Evolutionary conservation across 2,888 invertebrate genomes (phyloP), one percentile per base, ranked within the genome.

Genomic region (Pammene aurita): DNA sequence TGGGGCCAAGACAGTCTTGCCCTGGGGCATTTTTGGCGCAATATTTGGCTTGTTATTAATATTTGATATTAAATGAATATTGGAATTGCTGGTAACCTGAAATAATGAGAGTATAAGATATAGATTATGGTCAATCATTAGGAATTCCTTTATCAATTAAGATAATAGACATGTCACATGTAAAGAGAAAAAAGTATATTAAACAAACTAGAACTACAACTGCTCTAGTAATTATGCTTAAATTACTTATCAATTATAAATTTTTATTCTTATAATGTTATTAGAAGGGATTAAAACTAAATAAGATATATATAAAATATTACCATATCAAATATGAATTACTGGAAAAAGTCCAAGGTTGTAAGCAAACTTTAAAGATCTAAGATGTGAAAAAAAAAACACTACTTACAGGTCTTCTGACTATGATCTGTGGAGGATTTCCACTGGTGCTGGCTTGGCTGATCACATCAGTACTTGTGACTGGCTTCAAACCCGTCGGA

Each of bases 391-490:
- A n/a, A 48, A 48, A 38, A 50, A 71, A 70, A 67, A 67, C 76
- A 79, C 34, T 54, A 92, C 92, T 93, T 78, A 93, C 93, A 74
- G 93, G 93, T 85, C 92, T 87, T 70, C 93, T 86, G 71, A 93
- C 92, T 77, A 93, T 91, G 72, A 93, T 93, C 79, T 93, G 93
- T 72, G 91, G 91, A 74, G 93, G 92, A 74, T 91, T 93, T 55
- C 90, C 90, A 80, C 90, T 92, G 26, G 90, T 89, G 78, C 90
- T 91, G 72, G 90, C 90, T 80, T 92, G 92, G 72, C 86, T 90
- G 73, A 91, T 91, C 46, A 92, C 88, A 50, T 93, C 93, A 4
- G 90, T 87, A 72, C 89, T 91, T 5, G 89, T 84, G 55, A 92
- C 90, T 7, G 92, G 88, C 74, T 93, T 93, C 74, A 93, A 76